Conservation (phyloP, 2,797 vertebrate species). For the Sebastes elongatus region DNA sequence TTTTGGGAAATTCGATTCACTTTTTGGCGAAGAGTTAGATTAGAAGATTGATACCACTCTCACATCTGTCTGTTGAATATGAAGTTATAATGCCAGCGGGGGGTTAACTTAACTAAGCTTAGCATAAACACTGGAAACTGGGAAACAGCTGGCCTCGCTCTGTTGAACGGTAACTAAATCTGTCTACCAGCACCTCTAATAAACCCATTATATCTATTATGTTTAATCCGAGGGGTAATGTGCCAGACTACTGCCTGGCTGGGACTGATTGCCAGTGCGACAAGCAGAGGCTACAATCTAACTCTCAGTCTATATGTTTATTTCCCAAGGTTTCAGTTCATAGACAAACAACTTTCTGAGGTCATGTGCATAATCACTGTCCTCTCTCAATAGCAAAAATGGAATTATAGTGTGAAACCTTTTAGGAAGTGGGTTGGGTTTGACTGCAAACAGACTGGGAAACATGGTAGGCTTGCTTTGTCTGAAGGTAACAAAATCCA, state of each 20-base stretch:
- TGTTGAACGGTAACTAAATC: background rate
- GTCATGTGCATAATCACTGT: background rate
- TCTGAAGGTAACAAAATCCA: background rate
- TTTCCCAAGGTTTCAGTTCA: background rate
- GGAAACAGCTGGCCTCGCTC: background rate
- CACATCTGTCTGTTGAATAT: background rate
- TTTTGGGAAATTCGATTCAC: background rate
- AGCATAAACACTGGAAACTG: background rate
- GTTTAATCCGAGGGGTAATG: background rate
- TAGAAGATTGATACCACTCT: background rate
- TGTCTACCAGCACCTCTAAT: background rate
- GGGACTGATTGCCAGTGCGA: background rate
- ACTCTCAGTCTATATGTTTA: background rate
- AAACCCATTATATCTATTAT: background rate
- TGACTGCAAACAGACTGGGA: background rate
- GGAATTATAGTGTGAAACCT: background rate
- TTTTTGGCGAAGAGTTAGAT: background rate
- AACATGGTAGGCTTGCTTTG: background rate
- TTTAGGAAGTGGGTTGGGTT: background rate
- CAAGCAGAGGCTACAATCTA: background rate
- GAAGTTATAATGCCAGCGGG: background rate
- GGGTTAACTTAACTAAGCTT: background rate
- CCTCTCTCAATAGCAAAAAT: background rate
- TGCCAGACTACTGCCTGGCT: background rate
- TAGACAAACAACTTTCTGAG: background rate